These are phyloP conservation scores for Propithecus deckenii DNA, from an alignment of 2,797 vertebrate species.

Conservation along the genomic window DNA sequence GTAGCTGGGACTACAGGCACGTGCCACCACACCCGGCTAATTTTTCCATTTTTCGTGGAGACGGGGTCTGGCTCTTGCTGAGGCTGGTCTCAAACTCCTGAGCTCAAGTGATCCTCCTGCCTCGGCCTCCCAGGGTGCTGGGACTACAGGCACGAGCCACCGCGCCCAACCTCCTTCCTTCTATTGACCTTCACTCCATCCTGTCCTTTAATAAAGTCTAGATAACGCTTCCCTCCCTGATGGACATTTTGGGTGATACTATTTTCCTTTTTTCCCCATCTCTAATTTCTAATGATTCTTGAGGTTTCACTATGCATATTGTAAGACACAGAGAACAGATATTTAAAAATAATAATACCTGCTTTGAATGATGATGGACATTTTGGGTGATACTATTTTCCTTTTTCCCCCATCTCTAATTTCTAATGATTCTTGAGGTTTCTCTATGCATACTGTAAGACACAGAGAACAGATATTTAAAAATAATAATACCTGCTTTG, in stretches of 20 bases:
- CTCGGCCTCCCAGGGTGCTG: not conserved
- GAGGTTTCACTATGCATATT: not conserved
- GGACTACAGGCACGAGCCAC: too few species aligned
- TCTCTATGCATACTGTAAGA: not conserved
- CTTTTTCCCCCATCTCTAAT: not conserved
- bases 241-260: not conserved
- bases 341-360: conserved; percentile 3
- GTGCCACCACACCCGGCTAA: too few species aligned
- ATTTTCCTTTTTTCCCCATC: not conserved
- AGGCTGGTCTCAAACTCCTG: too few species aligned
- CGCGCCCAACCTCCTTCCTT: not conserved
- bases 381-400: not conserved
- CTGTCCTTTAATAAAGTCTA: not conserved
- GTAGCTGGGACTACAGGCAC: not conserved
- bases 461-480: not conserved
- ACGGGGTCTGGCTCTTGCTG: too few species aligned
- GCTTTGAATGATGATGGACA: not conserved
- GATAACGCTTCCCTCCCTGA: not conserved
- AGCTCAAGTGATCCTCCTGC: too few species aligned
- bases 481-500: conserved; percentile 14
- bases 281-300: not conserved
- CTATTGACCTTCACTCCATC: not conserved
- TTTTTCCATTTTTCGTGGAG: too few species aligned
- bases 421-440: not conserved
- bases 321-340: not conserved